These are phyloP conservation scores for Zeus faber DNA, from an alignment of 2,113 vertebrate species.

Conservation along the genomic window DNA sequence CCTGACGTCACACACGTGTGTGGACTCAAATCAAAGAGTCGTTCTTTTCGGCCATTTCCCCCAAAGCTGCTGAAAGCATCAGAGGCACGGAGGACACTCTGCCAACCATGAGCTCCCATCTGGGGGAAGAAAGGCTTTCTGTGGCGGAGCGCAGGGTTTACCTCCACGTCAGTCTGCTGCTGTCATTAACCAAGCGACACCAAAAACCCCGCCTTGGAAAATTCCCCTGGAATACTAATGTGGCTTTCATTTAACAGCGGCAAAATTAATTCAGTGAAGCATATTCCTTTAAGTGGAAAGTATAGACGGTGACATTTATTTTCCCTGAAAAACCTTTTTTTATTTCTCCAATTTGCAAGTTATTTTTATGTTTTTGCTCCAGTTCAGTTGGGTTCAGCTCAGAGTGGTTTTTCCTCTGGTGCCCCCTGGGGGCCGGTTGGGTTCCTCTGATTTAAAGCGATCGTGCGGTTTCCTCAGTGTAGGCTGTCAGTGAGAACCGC, in stretches of 20 bases:
- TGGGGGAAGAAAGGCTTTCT: conserved; percentile 86
- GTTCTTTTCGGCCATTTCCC: conserved; percentile 49
- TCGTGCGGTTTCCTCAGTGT: too few species aligned
- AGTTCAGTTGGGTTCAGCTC: neutral
- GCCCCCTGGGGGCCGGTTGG: conserved; percentile 40
- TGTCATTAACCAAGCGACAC: conserved; percentile 69
- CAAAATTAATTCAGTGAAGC: conserved; percentile 42
- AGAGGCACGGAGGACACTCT: conserved; percentile 78
- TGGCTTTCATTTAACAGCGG: conserved; percentile 31
- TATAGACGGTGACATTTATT: conserved; percentile 18
- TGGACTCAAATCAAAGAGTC: conserved; percentile 43
- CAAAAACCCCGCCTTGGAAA: conserved; percentile 53
- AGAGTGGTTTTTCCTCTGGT: conserved; percentile 37
- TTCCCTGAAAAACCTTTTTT: conserved; percentile 8
- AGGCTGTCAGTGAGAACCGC: too few species aligned
- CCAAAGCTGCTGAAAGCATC: conserved; percentile 69
- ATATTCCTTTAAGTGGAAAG: conserved; percentile 14
- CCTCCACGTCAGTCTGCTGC: conserved; percentile 63
- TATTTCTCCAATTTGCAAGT: conserved; percentile 3
- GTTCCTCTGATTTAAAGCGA: too few species aligned
- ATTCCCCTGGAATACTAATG: conserved; percentile 26
- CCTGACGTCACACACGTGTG: conserved; percentile 38
- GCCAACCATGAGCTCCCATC: conserved; percentile 85
- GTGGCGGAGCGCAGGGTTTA: conserved; percentile 57
- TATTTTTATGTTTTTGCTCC: conserved; percentile 12